phyloP scores from a whole-genome alignment of 2,888 invertebrate genomes.

The Chouioia cunea region DNA sequence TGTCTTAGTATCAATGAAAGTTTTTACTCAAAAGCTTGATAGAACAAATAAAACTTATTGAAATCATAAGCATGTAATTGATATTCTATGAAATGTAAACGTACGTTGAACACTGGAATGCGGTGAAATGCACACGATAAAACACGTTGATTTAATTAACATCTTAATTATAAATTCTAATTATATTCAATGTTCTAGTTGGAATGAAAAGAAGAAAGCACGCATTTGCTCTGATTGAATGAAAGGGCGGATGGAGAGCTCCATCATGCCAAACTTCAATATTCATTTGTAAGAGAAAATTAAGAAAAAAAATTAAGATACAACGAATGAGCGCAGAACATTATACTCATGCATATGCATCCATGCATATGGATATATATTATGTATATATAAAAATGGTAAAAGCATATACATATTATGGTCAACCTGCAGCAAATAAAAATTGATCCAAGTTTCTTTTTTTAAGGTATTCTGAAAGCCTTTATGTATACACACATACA shows the following conservation, averaged over 20 bases:
- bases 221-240: conserved; percentile 16
- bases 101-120: too few species aligned
- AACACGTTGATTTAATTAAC: conserved; percentile 12
- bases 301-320: conserved; percentile 17
- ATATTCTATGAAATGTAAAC: too few species aligned
- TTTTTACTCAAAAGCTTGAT: too few species aligned
- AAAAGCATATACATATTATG: too few species aligned
- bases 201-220: conserved; percentile 13
- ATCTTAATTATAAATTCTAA: conserved; percentile 24
- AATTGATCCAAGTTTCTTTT: conserved; percentile 33
- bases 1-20: too few species aligned
- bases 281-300: conserved; percentile 28
- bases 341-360: background rate
- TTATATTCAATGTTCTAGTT: conserved; percentile 19
- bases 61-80: too few species aligned
- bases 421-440: conserved; percentile 33
- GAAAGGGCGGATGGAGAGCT: conserved; percentile 32
- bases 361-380: background rate
- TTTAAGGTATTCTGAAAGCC: conserved; percentile 9
- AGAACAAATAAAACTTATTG: too few species aligned
- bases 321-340: conserved; percentile 14
- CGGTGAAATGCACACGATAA: too few species aligned
- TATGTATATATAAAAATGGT: too few species aligned
- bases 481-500: conserved; percentile 43
- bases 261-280: background rate